Conservation (phyloP, 2,888 invertebrate species). For the Napeogenes inachia region DNA sequence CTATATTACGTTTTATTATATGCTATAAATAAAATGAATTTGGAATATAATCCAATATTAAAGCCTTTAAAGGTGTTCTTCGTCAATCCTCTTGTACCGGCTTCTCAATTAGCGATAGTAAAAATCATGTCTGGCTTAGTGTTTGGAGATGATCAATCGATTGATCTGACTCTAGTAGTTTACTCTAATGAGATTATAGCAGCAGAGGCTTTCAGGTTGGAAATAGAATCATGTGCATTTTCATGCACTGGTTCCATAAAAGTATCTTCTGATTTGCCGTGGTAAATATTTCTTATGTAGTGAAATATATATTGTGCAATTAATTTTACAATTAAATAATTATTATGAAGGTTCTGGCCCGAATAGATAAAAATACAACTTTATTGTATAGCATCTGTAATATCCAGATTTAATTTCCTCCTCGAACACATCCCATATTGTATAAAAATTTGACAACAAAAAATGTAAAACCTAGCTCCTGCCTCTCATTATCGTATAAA, state of each 20-base stretch:
- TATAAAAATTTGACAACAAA: too few species aligned
- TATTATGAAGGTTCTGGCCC: too few species aligned
- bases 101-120: slow-evolving; percentile 45
- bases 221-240: slow-evolving; percentile 52
- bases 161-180: slow-evolving; percentile 56
- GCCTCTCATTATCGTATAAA: too few species aligned
- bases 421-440: too few species aligned
- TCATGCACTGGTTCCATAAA: slow-evolving; percentile 47
- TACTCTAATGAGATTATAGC: slow-evolving; percentile 48
- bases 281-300: slow-evolving; percentile 36
- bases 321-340: too few species aligned
- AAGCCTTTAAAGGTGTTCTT: slow-evolving; percentile 53
- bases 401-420: too few species aligned
- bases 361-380: too few species aligned
- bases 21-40: slow-evolving; percentile 24
- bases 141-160: slow-evolving; percentile 50
- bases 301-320: too few species aligned
- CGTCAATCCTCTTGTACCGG: slow-evolving; percentile 51
- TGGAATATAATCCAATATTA: slow-evolving; percentile 39
- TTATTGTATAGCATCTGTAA: too few species aligned
- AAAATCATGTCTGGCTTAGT: slow-evolving; percentile 57
- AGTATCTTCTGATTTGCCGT: slow-evolving; percentile 55
- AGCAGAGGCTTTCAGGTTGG: slow-evolving; percentile 47
- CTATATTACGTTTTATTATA: too few species aligned
- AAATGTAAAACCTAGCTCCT: too few species aligned